Conservation (phyloP, 2,113 vertebrate genomes). For the Upupa epops region DNA sequence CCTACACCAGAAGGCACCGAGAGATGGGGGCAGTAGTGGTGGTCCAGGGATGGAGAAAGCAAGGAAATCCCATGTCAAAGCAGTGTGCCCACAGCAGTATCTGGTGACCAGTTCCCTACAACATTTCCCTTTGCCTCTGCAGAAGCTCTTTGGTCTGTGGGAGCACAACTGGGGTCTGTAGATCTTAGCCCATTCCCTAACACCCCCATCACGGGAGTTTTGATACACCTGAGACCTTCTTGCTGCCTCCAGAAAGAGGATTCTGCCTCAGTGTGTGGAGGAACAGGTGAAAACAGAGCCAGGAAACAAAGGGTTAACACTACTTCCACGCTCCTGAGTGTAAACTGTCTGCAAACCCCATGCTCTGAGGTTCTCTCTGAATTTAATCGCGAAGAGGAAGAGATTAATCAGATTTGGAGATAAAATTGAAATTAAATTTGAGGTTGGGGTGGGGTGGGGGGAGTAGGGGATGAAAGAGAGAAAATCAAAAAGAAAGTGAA, state of each 20-base stretch:
- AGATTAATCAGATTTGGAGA: neutral
- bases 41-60: neutral
- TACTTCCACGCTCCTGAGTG: neutral
- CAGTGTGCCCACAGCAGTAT: neutral
- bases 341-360: neutral
- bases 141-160: neutral
- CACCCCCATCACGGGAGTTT: neutral
- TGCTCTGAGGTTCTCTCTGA: neutral
- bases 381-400: neutral
- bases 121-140: neutral
- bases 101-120: rapidly evolving
- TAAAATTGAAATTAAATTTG: neutral
- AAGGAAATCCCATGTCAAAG: neutral
- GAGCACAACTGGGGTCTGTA: neutral
- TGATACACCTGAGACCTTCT: neutral
- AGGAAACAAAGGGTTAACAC: neutral
- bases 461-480: rapidly evolving
- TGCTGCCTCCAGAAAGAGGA: neutral
- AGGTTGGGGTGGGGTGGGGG: no score
- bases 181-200: neutral
- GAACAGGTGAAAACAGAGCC: neutral
- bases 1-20: rapidly evolving
- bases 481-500: rapidly evolving
- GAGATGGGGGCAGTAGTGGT: rapidly evolving
- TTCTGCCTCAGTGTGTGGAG: rapidly evolving